phyloP scores from a whole-genome alignment of 2,113 vertebrate species.

The Pandion haliaetus region DNA sequence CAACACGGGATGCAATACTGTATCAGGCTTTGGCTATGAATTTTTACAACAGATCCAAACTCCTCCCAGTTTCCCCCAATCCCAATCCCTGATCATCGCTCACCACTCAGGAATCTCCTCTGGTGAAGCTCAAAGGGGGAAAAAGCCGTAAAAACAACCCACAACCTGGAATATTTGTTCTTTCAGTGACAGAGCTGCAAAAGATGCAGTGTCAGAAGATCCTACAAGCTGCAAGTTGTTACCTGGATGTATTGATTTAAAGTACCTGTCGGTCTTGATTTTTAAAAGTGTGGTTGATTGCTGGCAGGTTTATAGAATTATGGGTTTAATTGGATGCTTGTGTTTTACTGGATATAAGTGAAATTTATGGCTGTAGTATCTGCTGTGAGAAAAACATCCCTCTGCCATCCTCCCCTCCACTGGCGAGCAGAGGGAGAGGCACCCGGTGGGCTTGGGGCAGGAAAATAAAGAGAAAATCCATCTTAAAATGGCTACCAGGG shows the following conservation, averaged over 20 bases:
- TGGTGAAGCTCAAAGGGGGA: not conserved
- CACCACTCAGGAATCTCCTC: not conserved
- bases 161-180: conserved; percentile 9
- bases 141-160: not conserved
- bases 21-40: not conserved
- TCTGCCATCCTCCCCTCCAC: not conserved
- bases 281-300: conserved; percentile 66
- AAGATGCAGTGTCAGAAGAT: conserved; percentile 35
- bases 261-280: conserved; percentile 71
- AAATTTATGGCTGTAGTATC: conserved; percentile 69
- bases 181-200: not conserved
- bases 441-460: not conserved
- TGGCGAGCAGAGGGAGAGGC: not conserved
- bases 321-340: conserved; percentile 77
- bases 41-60: not conserved
- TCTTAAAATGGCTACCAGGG: not conserved
- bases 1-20: fast-evolving
- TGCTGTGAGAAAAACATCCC: conserved; percentile 6
- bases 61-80: not conserved
- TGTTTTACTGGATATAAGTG: conserved; percentile 72
- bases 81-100: not conserved
- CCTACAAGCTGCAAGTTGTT: conserved; percentile 56
- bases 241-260: conserved; percentile 74
- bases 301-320: conserved; percentile 81
- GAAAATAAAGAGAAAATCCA: not conserved